Evolutionary conservation across 2,888 invertebrate species (phyloP).

Genomic region (Erebia ligea): DNA sequence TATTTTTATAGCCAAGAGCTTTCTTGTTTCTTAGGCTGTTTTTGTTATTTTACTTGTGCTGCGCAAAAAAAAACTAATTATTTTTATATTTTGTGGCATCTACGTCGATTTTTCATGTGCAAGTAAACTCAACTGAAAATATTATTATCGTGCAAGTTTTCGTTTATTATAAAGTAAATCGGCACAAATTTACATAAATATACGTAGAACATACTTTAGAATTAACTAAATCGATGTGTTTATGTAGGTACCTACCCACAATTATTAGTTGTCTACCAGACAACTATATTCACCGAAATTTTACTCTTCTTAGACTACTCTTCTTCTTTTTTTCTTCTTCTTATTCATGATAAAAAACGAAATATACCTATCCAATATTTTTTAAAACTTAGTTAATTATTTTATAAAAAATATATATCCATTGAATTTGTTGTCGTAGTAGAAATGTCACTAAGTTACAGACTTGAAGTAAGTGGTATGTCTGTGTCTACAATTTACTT

Average conservation of each 20-base stretch:
- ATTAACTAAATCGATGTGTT: slow-evolving; percentile 8
- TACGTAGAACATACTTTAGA: slow-evolving; percentile 4
- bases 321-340: too few relatives aligned
- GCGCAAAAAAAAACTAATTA: slow-evolving; percentile 6
- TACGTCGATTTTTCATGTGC: not conserved
- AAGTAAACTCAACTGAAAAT: not conserved
- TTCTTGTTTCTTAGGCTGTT: not conserved
- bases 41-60: not conserved
- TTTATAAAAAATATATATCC: not conserved
- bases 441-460: too few relatives aligned
- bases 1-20: not conserved
- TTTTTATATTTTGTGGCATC: slow-evolving; percentile 7
- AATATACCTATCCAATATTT: too few relatives aligned
- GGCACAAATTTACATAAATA: slow-evolving; percentile 9
- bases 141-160: slow-evolving; percentile 1
- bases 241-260: not conserved
- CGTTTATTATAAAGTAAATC: slow-evolving; percentile 1
- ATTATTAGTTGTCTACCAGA: not conserved
- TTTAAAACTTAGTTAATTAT: not conserved
- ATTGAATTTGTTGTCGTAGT: too few relatives aligned
- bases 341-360: too few relatives aligned
- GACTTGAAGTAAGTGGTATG: not conserved
- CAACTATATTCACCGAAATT: not conserved
- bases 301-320: too few relatives aligned
- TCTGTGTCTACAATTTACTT: not conserved